Percentiles rank a stretch among this genome's conserved stretches.
These are phyloP conservation scores for Dendropsophus ebraccatus DNA, from an alignment of 2,113 vertebrate species.

Conservation along the genomic window DNA sequence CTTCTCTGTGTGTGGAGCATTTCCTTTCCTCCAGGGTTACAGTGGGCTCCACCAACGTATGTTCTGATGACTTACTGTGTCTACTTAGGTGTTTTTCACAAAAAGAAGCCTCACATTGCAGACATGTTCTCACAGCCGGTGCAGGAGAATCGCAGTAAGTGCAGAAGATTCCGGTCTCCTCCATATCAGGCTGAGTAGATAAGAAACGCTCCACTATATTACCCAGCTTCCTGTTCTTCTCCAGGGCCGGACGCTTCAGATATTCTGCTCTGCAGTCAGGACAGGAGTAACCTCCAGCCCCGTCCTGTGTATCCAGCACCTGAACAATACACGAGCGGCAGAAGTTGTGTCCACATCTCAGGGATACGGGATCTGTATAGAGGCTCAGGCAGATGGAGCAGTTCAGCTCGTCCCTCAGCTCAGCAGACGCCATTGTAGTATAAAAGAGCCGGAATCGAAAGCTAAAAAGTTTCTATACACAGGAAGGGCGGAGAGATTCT, in stretches of 20 bases:
- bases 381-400: no score
- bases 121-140: neutral
- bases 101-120: neutral
- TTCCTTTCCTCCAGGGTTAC: neutral
- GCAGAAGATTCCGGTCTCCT: neutral
- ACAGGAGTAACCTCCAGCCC: neutral
- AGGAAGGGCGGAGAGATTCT: neutral
- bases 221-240: slow-evolving; percentile 8
- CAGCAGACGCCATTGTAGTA: no score
- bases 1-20: neutral
- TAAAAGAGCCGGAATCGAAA: neutral
- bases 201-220: slow-evolving; percentile 2
- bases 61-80: neutral
- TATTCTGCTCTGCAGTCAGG: slow-evolving; percentile 17
- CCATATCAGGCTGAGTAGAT: neutral
- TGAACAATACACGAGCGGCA: neutral
- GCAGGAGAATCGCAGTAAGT: slow-evolving; percentile 3
- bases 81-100: neutral
- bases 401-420: neutral
- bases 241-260: neutral
- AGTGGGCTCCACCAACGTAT: neutral
- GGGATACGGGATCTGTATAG: neutral
- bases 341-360: slow-evolving; percentile 9
- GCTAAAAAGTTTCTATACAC: neutral
- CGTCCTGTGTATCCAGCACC: slow-evolving; percentile 6